Base-by-base conservation (phyloP, 2,888 invertebrate species). In the Leucophenga montana region DNA sequence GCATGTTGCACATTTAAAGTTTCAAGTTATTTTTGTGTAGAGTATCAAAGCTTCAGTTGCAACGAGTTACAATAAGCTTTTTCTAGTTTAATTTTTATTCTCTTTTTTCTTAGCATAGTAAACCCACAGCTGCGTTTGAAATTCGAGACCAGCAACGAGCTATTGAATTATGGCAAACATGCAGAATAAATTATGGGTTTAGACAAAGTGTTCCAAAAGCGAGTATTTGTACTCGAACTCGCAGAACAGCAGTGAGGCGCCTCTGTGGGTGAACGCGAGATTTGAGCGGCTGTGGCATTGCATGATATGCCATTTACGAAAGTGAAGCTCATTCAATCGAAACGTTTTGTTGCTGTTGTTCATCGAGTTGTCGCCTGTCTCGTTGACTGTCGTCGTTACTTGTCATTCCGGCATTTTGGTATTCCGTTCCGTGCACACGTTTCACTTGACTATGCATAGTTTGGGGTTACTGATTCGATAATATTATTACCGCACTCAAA, bases 161-260 rank as follows among this genome's bases (percentile, higher is more conserved):
- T 82, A 83, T 82, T 81, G 81, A 81, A 82, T 81, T 81, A 81
- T 81, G 84, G 82, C 79, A 83, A 81, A 78, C 82, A 81, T 83
- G 82, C 79, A 78, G 82, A 80, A 81, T 83, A 81, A 81, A 83
- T 81, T 83, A 83, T 82, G 79, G 75, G 76, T 71, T 79, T 73
- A 69, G 74, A 78, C 73, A 75, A 65, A 76, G 71, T 73, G 77
- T 73, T 71, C 54, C 71, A 75, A 72, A 18, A 48, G 46, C 33
- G 16, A 46, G 31, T 46, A 22, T 20, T 20, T 11, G 44, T 39
- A 5, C 39, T 3, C 27, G 4, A 3, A 27, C 4, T 3, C 4
- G 4, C 2, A 27, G 27, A 27, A 27, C 27, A 27, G 27, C n/a
- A 27, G 27, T 3, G 27, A 27, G 27, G 4, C 27, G 27, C 27